A percentile compares a stretch with the other conserved stretches of the same genome.
These are phyloP conservation scores for Dryas iulia DNA, from an alignment of 1,140 invertebrate genomes.

Conservation along the genomic window DNA sequence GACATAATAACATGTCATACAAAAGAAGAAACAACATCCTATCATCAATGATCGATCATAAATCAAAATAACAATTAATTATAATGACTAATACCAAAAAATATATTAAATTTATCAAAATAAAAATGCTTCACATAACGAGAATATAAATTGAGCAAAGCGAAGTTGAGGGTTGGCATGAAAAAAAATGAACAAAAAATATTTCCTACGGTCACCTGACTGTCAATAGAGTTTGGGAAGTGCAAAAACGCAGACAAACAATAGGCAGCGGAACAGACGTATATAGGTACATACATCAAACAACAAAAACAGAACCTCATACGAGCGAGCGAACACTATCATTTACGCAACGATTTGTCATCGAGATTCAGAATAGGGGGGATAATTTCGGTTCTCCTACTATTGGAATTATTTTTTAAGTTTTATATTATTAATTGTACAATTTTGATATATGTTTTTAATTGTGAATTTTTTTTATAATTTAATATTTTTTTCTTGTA, in stretches of 20 bases:
- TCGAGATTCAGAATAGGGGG: constrained; percentile 60
- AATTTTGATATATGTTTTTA: too few species aligned
- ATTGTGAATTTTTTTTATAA: too few species aligned
- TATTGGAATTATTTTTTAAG: not conserved
- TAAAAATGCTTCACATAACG: not conserved
- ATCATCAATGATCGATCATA: too few species aligned
- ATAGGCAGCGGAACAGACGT: constrained; percentile 52
- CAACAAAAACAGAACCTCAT: constrained; percentile 68
- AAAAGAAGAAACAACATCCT: too few species aligned
- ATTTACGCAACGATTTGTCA: constrained; percentile 76
- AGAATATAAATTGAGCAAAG: not conserved
- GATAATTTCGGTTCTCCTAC: constrained; percentile 45
- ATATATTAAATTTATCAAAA: not conserved
- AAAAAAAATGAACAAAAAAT: constrained; percentile 4
- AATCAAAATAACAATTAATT: not conserved
- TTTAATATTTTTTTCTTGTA: too few species aligned
- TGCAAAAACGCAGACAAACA: constrained; percentile 45
- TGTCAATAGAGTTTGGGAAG: constrained; percentile 17
- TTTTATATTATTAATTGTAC: too few species aligned
- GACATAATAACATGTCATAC: too few species aligned
- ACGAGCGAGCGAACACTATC: constrained; percentile 68
- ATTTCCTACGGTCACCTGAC: constrained; percentile 10
- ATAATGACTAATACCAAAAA: not conserved
- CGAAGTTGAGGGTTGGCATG: not conserved
- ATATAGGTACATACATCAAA: constrained; percentile 66